Evolutionary conservation across 2,113 vertebrate species (phyloP).

Genomic region (Antechinus flavipes): DNA sequence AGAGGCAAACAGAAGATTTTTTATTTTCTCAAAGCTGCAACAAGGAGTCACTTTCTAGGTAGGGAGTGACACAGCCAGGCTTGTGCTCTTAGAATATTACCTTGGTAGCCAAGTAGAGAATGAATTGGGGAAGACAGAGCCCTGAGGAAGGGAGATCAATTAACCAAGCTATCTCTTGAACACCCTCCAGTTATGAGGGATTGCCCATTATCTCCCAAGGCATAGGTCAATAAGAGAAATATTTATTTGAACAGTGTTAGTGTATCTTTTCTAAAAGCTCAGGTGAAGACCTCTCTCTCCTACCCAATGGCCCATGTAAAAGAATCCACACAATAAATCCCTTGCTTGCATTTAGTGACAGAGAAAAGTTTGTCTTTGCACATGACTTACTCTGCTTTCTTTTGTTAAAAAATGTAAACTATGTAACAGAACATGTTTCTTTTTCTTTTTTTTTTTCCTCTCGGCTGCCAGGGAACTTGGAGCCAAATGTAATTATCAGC

Average conservation of each 20-base stretch:
- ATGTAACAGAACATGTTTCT: conserved; percentile 9
- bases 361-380: conserved; percentile 12
- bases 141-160: background rate
- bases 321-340: conserved; percentile 15
- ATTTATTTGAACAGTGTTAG: conserved; percentile 23
- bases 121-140: background rate
- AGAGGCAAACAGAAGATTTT: background rate
- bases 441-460: background rate
- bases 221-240: conserved; percentile 35
- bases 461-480: background rate
- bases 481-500: background rate
- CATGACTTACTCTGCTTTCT: background rate
- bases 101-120: background rate
- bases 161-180: background rate
- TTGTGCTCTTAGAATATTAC: background rate
- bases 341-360: background rate
- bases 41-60: background rate
- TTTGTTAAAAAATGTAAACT: conserved; percentile 41
- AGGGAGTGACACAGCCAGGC: background rate
- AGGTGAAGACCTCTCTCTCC: conserved; percentile 33
- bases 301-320: background rate
- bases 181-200: background rate
- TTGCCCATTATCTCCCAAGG: background rate
- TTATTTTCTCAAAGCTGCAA: background rate
- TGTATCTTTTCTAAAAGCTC: conserved; percentile 41